Conservation (phyloP, 2,888 invertebrate genomes). For the Mimas tiliae region DNA sequence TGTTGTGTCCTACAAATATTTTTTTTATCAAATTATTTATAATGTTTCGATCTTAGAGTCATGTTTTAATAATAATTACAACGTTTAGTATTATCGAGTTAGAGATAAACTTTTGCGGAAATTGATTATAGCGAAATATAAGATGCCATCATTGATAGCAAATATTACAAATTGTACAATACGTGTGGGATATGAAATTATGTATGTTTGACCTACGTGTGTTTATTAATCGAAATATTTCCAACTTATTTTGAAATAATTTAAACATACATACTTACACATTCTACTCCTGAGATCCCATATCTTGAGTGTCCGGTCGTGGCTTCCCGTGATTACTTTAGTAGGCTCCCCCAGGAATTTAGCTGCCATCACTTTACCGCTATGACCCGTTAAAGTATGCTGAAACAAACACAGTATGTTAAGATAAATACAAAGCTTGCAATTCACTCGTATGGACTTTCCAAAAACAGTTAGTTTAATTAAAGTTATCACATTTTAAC, state of each 20-base stretch:
- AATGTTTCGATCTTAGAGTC: no score
- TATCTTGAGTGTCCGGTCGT: conserved; percentile 98
- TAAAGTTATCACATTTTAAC: conserved; percentile 17
- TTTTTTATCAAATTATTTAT: no score
- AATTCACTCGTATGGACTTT: conserved; percentile 5
- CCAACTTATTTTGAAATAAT: neutral
- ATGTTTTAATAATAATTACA: no score
- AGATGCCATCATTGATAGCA: neutral
- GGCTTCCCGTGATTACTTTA: conserved; percentile 98
- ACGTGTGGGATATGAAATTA: neutral
- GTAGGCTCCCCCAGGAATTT: conserved; percentile 96
- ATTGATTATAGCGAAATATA: neutral
- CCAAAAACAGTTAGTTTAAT: conserved; percentile 20
- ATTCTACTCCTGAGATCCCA: conserved; percentile 97
- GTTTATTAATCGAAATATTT: neutral
- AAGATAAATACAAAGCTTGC: neutral
- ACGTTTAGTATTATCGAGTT: no score
- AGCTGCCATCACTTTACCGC: conserved; percentile 98
- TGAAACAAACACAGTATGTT: conserved; percentile 64
- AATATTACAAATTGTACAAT: conserved; percentile 1
- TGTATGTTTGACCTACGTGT: neutral
- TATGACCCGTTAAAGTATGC: conserved; percentile 97
- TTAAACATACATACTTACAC: conserved; percentile 64
- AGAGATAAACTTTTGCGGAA: no score
- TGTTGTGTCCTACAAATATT: no score